Base-by-base conservation (phyloP, 1,140 invertebrate species). In the Choristoneura fumiferana region DNA sequence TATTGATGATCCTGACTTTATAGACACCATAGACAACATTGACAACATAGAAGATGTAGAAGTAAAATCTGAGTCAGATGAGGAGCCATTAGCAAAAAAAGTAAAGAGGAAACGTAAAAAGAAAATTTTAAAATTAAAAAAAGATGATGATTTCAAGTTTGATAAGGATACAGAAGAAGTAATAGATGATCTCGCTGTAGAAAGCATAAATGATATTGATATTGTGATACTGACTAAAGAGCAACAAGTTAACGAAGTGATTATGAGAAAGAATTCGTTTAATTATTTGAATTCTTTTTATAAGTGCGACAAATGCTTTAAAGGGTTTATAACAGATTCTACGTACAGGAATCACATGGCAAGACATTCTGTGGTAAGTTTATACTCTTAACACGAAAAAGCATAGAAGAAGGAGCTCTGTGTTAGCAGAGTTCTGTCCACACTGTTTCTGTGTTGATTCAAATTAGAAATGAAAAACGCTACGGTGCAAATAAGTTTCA, bases 301-400 rank as follows among this genome's bases (percentile, higher is more conserved):
- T 17, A 80, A 84, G 36, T 86, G 81, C 45, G 76, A 81, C 1
- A 64, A 70, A 13, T 81, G 80, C 43, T 84, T 58, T 14, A 80
- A 78, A 52, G 82, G 78, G 0, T 83, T 76, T 33, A 68, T 78
- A 5, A 69, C 71, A 0, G 68, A 76, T 1, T 55, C 53, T 0
- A 76, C 78, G 0, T 81, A 62, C 12, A 76, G 67, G 14, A 81
- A 81, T 59, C 83, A 86, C 22, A 72, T 81, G 75, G 14, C 62
- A 0, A 53, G 71, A 15, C 79, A 86, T 69, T 74, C 78, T 45
- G 61, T 67, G 36, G 81, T 84, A 18, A 72, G 79, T 76, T 18
- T n/a, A 8, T 18, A 8, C 29, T 22, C 29, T 12, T 33, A 12
- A 4, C 22, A 8, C 29, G 18, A 4, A 33, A n/a, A 5, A 22